phyloP scores from a whole-genome alignment of 2,888 invertebrate species.

The Ligdia adustata region DNA sequence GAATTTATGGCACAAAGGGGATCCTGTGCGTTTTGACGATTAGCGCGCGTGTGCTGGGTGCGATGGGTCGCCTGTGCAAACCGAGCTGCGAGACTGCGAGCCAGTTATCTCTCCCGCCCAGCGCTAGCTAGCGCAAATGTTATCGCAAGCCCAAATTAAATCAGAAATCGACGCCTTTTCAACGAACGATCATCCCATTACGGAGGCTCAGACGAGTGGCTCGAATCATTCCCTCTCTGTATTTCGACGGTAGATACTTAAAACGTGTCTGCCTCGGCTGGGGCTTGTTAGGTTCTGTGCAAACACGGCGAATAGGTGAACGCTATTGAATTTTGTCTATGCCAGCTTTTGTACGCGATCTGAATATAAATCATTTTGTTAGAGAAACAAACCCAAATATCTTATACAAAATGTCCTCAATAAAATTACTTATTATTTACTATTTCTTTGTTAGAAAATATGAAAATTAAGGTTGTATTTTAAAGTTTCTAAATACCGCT shows the following conservation, averaged over 20 bases:
- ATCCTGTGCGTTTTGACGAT: conserved; percentile 45
- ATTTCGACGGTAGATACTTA: conserved; percentile 36
- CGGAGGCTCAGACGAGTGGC: conserved; percentile 41
- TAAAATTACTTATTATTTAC: no score
- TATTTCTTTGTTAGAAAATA: background rate
- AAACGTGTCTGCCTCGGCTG: conserved; percentile 31
- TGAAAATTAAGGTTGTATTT: background rate
- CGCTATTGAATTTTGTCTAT: conserved; percentile 30
- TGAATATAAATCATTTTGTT: conserved; percentile 26
- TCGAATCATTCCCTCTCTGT: conserved; percentile 42
- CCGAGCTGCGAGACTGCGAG: conserved; percentile 41
- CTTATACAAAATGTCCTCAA: no score
- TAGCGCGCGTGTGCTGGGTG: conserved; percentile 53
- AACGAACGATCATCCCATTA: conserved; percentile 51
- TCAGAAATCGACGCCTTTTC: conserved; percentile 58
- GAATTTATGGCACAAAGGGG: conserved; percentile 47
- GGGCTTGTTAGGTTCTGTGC: conserved; percentile 31
- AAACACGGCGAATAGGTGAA: conserved; percentile 27
- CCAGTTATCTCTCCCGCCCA: conserved; percentile 64
- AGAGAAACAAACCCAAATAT: conserved; percentile 2
- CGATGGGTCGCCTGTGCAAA: conserved; percentile 35
- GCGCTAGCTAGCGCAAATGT: conserved; percentile 51
- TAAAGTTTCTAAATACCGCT: no score
- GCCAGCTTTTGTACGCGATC: conserved; percentile 22
- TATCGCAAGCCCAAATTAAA: conserved; percentile 60